Evolutionary conservation across 1,140 invertebrate genomes (phyloP), one percentile per base, ranked within the genome.

Genomic region (Frieseomelitta varia): DNA sequence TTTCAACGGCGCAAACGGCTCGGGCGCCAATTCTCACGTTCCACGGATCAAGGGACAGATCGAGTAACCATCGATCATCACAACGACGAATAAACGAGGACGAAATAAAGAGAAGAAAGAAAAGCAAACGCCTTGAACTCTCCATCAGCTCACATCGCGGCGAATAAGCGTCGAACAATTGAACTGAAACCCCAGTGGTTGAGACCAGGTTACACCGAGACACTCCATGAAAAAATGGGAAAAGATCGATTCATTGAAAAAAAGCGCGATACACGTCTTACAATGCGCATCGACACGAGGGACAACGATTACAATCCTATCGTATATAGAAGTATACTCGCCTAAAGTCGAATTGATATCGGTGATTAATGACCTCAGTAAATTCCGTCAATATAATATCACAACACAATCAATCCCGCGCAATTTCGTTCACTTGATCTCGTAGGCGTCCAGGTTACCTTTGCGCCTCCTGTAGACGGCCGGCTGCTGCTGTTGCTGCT

Each of bases 281-380:
- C 91, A 93, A 91, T 93, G 91, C 90, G 88, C 71, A 90, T 92
- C 88, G 92, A 94, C 92, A 91, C 39, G 8, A 93, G 91, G 92
- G 92, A 92, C 93, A 94, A 94, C 92, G 92, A 93, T 93, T 92
- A 90, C 79, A 93, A 71, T 93, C 93, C 94, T 94, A 91, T 53
- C 63, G 87, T 93, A 93, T 93, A 91, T 89, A 30, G 78, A 91
- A 94, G 91, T 94, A 94, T 94, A 93, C 90, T 94, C 92, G 92
- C 93, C 93, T 94, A 94, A 94, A 94, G 92, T 91, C 87, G 91
- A 30, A 93, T 93, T 93, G 92, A 91, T 94, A 93, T 94, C 91
- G 89, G 90, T 94, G 39, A 93, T 34, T 68, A 91, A 94, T 94
- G 91, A 93, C 90, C 63, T 19, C 90, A 92, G 93, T 93, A 93